A percentile compares a stretch with the other conserved stretches of the same genome.
Evolutionary conservation across 2,888 invertebrate genomes (phyloP).

Genomic region (Drosophila imparisetae): DNA sequence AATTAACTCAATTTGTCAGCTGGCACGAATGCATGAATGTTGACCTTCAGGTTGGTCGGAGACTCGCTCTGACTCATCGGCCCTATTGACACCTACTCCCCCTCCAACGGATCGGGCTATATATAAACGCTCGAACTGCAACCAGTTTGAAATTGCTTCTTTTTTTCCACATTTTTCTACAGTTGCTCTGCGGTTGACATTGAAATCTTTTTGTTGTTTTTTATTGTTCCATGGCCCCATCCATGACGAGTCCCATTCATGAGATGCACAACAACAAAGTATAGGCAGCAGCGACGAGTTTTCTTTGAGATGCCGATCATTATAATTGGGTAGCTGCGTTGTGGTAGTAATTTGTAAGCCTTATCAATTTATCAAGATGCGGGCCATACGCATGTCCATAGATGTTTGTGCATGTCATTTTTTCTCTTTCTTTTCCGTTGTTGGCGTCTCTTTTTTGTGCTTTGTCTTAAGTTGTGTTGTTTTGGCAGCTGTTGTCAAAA

Average conservation of each 20-base stretch:
- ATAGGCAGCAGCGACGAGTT: constrained; percentile 47
- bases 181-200: constrained; percentile 44
- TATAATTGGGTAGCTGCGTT: constrained; percentile 63
- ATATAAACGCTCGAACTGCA: constrained; percentile 26
- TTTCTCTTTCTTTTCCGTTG: constrained; percentile 3
- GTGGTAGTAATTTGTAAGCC: constrained; percentile 63
- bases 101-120: not conserved
- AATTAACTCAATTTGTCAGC: constrained; percentile 73
- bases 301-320: constrained; percentile 42
- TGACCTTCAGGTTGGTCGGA: constrained; percentile 59
- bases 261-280: constrained; percentile 55
- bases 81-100: constrained; percentile 62
- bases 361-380: constrained; percentile 76
- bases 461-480: constrained; percentile 31
- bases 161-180: not conserved
- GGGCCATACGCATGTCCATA: constrained; percentile 50
- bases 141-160: constrained; percentile 51
- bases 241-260: constrained; percentile 51
- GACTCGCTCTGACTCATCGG: constrained; percentile 50
- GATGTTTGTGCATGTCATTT: constrained; percentile 72
- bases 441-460: constrained; percentile 8
- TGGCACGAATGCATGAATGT: constrained; percentile 48
- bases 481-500: constrained; percentile 74
- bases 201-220: constrained; percentile 38
- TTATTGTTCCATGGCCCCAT: constrained; percentile 31